A percentile compares a stretch with the other conserved stretches of the same genome.
Conservation (phyloP, 64 coral and sea anemone species). For the Acropora tenuis region DNA sequence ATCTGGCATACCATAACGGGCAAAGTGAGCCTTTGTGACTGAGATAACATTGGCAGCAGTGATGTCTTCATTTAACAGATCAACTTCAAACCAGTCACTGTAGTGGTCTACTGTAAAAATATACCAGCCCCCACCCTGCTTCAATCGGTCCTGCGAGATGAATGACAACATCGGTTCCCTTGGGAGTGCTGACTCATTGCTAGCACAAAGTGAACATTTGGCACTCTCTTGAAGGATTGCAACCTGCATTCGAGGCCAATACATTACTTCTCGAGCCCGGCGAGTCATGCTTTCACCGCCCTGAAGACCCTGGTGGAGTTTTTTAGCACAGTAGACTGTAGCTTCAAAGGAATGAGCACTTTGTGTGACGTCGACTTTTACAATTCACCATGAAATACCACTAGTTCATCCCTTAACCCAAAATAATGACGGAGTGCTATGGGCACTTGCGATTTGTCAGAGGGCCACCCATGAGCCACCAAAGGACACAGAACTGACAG, state of each 20-base stretch:
- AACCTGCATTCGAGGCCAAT: slow-evolving; percentile 38
- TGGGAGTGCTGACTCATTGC: neutral
- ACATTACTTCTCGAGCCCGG: slow-evolving; percentile 37
- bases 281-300: slow-evolving; percentile 9
- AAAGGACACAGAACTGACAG: slow-evolving; percentile 51
- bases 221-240: slow-evolving; percentile 55
- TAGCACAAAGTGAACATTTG: slow-evolving; percentile 46
- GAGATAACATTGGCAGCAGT: slow-evolving; percentile 28
- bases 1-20: slow-evolving; percentile 18
- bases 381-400: slow-evolving; percentile 43
- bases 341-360: slow-evolving; percentile 33
- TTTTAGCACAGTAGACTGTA: slow-evolving; percentile 58
- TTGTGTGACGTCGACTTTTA: slow-evolving; percentile 53
- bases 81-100: neutral
- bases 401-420: slow-evolving; percentile 33
- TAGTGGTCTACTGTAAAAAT: neutral
- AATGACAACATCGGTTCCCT: slow-evolving; percentile 69
- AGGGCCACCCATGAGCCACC: slow-evolving; percentile 24
- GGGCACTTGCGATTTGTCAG: slow-evolving; percentile 39
- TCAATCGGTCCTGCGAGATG: slow-evolving; percentile 37
- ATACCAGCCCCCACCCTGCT: slow-evolving; percentile 21
- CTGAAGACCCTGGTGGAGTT: neutral
- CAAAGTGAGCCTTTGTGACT: slow-evolving; percentile 9
- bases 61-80: neutral
- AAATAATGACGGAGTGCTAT: slow-evolving; percentile 51